These are phyloP conservation scores for Hydra vulgaris DNA, from an alignment of 30 jellyfish, hydroid and myxozoan genomes.

Conservation along the genomic window DNA sequence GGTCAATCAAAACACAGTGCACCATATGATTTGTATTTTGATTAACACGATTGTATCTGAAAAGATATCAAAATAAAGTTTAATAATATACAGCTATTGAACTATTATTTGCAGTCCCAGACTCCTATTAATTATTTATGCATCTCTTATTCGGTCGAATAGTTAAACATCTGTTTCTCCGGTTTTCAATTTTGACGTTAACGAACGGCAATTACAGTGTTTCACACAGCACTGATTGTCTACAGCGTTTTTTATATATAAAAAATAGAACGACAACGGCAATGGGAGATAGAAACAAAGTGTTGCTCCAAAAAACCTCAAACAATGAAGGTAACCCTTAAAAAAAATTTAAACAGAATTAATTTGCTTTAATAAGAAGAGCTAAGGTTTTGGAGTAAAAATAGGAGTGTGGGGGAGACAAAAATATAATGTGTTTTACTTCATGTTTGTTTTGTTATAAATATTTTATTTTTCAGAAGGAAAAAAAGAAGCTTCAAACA, in stretches of 20 bases:
- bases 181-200: not conserved
- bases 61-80: not conserved
- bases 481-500: no score
- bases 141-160: not conserved
- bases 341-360: not conserved
- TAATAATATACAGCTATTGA: not conserved
- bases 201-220: not conserved
- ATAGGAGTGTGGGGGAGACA: no score
- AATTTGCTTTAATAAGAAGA: no score
- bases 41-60: not conserved
- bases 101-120: not conserved
- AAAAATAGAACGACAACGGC: not conserved
- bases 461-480: no score
- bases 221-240: not conserved
- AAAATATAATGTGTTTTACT: no score
- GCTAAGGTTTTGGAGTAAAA: no score
- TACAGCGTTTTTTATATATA: not conserved
- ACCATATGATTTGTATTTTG: no score
- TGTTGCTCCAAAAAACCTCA: not conserved
- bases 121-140: not conserved
- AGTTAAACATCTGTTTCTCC: not conserved
- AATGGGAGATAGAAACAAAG: not conserved
- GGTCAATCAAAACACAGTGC: no score
- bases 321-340: not conserved
- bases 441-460: no score